Evolutionary conservation across 2,113 vertebrate genomes (phyloP), one percentile per base, ranked within the genome.

Genomic region (Perccottus glenii): DNA sequence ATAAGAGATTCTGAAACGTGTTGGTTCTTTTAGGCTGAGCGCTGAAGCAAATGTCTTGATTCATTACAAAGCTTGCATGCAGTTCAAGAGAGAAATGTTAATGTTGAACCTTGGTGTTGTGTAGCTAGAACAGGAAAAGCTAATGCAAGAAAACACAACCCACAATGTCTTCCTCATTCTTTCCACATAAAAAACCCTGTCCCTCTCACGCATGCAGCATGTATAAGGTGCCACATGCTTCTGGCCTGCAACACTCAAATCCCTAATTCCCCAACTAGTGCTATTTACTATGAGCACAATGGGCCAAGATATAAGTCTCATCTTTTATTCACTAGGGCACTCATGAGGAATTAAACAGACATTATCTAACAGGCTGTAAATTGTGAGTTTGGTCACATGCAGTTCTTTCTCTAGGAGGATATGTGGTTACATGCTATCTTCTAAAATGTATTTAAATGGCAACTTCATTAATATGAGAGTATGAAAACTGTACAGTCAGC

Each of bases 321-420:
- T 85, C 10, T 78, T 85, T 84, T 68, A 87, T 81, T 85, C 43
- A 84, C 48, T 2, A 63, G 6, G 19, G 36, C 61, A 33, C 63
- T 81, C 73, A 73, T 66, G 43, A 68, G 11, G 49, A 85, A 84
- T 75, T 70, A 16, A 86, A 77, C 50, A 77, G 33, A 57, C 48
- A 80, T 80, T 75, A 78, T 78, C 70, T 64, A 70, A 80, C 45
- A 80, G 65, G 33, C 42, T 44, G 33, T 65, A 11, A 52, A 6
- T 27, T 51, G 32, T 33, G 49, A 42, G 49, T 64, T 53, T 47
- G 15, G 60, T 50, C 53, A 46, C 14, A 5, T 66, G 73, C 44
- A 59, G 44, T 66, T 67, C 35, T 73, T 3, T 16, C 46, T 67
- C 33, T 16, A 43, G 38, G 50, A 69, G 46, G 16, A 75, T 68